These are phyloP conservation scores for Eretmocerus hayati DNA, from an alignment of 2,888 invertebrate genomes.

Conservation along the genomic window DNA sequence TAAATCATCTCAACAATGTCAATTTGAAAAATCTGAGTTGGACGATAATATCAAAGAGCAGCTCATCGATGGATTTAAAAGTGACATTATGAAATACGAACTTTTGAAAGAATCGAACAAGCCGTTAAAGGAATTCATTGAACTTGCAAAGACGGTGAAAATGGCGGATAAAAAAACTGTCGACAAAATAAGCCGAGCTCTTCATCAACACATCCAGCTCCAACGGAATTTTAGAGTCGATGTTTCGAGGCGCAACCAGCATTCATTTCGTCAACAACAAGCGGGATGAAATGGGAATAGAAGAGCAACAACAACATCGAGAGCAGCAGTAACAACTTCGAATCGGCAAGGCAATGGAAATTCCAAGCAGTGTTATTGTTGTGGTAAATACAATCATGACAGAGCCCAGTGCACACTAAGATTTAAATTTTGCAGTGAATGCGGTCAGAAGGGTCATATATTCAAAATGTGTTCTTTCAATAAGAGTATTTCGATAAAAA, in stretches of 20 bases:
- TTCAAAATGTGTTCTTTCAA: conserved; percentile 9
- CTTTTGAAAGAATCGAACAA: conserved; percentile 4
- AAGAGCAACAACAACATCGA: no score
- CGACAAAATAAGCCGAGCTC: no score
- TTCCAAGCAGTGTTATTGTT: conserved; percentile 5
- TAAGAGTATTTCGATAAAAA: no score
- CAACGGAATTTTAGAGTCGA: no score
- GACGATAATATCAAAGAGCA: conserved; percentile 10
- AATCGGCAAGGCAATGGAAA: no score
- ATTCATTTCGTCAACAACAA: not conserved
- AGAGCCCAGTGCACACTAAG: conserved; percentile 6
- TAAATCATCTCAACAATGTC: conserved; percentile 4
- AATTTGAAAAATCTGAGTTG: conserved; percentile 2
- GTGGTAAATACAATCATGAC: conserved; percentile 9
- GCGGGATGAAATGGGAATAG: not conserved
- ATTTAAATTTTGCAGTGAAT: conserved; percentile 15
- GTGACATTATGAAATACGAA: conserved; percentile 6
- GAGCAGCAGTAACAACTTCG: no score
- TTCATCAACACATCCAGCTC: not conserved
- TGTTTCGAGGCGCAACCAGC: no score
- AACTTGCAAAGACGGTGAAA: conserved; percentile 14
- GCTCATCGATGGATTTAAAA: conserved; percentile 8
- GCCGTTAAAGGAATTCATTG: conserved; percentile 4
- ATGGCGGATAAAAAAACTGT: conserved; percentile 4
- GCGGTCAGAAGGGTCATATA: conserved; percentile 11